Conservation (phyloP, 2,113 vertebrate genomes). For the Rhinoderma darwinii region DNA sequence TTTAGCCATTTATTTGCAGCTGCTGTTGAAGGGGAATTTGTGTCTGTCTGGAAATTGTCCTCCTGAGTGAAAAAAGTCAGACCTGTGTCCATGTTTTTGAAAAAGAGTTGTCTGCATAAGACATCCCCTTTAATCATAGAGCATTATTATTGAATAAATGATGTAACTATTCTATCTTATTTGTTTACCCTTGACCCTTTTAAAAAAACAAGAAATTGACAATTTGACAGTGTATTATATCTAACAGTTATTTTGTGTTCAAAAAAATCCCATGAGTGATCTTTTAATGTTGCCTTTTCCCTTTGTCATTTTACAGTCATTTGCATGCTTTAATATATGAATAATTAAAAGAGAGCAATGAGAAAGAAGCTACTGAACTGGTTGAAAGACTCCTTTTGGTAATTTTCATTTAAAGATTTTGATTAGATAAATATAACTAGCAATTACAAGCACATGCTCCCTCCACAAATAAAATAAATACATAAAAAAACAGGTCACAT, state of each 20-base stretch:
- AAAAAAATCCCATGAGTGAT: background rate
- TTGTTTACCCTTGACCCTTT: background rate
- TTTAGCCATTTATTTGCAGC: no score
- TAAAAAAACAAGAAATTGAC: background rate
- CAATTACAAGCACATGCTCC: constrained; percentile 12
- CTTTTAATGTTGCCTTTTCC: background rate
- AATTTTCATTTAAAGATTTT: constrained; percentile 19
- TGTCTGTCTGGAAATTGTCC: no score
- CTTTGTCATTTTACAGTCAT: background rate
- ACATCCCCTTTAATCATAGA: no score
- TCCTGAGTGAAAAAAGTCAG: no score
- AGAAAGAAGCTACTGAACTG: constrained; percentile 2
- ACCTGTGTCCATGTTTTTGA: no score
- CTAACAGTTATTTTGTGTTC: background rate
- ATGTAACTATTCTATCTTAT: background rate
- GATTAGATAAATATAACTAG: constrained; percentile 20
- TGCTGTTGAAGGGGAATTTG: no score
- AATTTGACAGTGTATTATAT: background rate
- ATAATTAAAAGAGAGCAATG: background rate
- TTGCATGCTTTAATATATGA: constrained; percentile 7
- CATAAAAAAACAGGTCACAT: constrained; percentile 2
- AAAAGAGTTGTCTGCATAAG: no score
- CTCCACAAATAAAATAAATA: no score
- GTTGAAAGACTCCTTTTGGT: background rate
- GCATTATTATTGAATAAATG: no score